These are phyloP conservation scores for Chelonus formosanus DNA, from an alignment of 2,888 invertebrate genomes.

Conservation along the genomic window DNA sequence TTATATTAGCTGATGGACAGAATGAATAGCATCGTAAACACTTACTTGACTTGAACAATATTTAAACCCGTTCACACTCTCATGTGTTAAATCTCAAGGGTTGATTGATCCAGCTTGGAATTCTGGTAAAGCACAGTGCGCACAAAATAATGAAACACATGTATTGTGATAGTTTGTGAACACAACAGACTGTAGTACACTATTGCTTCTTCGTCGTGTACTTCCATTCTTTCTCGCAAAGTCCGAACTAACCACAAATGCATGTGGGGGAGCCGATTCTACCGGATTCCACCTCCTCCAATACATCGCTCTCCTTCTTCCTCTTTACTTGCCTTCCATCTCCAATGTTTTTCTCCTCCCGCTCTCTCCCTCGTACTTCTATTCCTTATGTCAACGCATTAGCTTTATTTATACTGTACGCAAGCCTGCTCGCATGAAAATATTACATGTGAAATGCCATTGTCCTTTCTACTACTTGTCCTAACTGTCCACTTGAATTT, in stretches of 20 bases:
- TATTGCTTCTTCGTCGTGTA: slow-evolving; percentile 2
- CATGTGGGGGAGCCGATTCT: slow-evolving; percentile 20
- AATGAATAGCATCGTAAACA: too few relatives aligned
- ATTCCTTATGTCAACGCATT: slow-evolving; percentile 8
- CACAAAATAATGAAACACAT: too few relatives aligned
- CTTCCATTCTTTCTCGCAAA: slow-evolving; percentile 15
- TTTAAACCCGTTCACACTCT: too few relatives aligned
- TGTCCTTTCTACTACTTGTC: too few relatives aligned
- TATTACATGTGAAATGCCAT: too few relatives aligned
- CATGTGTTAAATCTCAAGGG: too few relatives aligned
- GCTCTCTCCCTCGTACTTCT: not conserved
- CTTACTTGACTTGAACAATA: too few relatives aligned
- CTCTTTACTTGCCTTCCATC: not conserved
- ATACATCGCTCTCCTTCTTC: slow-evolving; percentile 9
- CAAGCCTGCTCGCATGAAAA: too few relatives aligned
- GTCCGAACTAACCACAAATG: slow-evolving; percentile 17
- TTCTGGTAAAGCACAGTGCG: too few relatives aligned
- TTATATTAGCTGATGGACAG: too few relatives aligned
- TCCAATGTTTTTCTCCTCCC: not conserved
- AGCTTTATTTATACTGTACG: not conserved
- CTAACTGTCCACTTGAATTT: too few relatives aligned
- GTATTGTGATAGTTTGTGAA: not conserved
- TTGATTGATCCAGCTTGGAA: too few relatives aligned
- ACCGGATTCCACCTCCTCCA: slow-evolving; percentile 19
- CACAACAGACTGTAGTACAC: not conserved